These are phyloP conservation scores for Papio anubis DNA, from an alignment of 2,113 vertebrate species.

Conservation along the genomic window DNA sequence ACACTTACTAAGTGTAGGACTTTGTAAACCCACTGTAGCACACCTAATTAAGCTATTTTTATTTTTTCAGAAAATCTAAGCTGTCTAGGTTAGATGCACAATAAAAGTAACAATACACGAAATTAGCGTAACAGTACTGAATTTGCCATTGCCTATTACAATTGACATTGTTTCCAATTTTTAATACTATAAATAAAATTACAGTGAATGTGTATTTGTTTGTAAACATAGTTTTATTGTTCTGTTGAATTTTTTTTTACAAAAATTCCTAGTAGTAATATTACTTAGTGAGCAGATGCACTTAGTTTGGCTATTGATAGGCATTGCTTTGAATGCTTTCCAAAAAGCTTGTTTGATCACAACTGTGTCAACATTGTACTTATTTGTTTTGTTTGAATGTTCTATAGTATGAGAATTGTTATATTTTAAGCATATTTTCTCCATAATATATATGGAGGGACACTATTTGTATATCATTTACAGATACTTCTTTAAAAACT, in stretches of 20 bases:
- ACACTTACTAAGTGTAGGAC: neutral
- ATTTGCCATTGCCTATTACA: slow-evolving; percentile 16
- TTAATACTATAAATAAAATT: slow-evolving; percentile 48
- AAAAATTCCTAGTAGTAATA: neutral
- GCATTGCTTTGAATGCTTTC: neutral
- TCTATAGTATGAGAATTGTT: slow-evolving; percentile 4
- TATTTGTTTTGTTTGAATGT: slow-evolving; percentile 36
- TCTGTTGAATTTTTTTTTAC: neutral
- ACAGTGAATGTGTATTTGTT: slow-evolving; percentile 11
- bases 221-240: neutral
- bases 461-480: neutral
- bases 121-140: slow-evolving; percentile 52
- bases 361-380: neutral
- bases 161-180: slow-evolving; percentile 44
- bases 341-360: slow-evolving; percentile 2
- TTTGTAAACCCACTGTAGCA: neutral
- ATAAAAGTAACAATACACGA: slow-evolving; percentile 45
- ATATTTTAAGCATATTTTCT: neutral
- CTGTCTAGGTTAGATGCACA: slow-evolving; percentile 18
- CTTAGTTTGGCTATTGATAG: slow-evolving; percentile 15
- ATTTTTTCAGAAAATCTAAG: slow-evolving; percentile 51
- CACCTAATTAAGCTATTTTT: slow-evolving; percentile 48
- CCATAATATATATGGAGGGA: too few relatives aligned
- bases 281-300: neutral
- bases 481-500: neutral